Evolutionary conservation across 1,140 invertebrate species (phyloP).

Genomic region (Bombus haemorrhoidalis): DNA sequence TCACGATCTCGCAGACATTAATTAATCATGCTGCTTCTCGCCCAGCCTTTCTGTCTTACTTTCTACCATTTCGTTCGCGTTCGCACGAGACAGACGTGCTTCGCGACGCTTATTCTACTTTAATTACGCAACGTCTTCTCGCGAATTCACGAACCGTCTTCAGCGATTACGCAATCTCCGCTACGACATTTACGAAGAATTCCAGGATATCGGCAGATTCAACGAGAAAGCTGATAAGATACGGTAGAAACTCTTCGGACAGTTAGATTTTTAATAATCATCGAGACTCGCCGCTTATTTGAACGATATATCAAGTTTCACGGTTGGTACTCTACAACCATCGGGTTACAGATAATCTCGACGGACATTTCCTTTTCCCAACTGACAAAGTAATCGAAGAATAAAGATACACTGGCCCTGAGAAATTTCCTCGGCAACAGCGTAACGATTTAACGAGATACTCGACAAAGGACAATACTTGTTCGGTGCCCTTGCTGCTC

Average conservation of each 20-base stretch:
- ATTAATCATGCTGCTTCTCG: slow-evolving; percentile 37
- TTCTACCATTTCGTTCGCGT: neutral
- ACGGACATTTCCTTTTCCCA: neutral
- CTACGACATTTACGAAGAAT: no score
- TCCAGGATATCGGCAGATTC: no score
- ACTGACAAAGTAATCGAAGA: neutral
- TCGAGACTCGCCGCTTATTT: no score
- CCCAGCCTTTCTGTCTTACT: slow-evolving; percentile 6
- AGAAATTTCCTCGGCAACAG: neutral
- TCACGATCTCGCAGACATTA: slow-evolving; percentile 31
- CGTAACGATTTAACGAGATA: neutral
- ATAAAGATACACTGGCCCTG: neutral
- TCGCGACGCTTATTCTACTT: neutral
- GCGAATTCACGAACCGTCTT: neutral
- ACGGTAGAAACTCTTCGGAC: no score
- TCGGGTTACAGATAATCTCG: neutral
- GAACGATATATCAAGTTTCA: no score
- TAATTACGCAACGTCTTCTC: neutral
- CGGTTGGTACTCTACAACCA: no score
- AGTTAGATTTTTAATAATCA: no score
- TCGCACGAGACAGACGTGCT: neutral
- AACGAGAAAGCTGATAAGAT: no score
- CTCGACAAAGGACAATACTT: neutral
- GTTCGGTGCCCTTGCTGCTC: neutral
- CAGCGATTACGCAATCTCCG: neutral